Conservation (phyloP, 2,113 vertebrate genomes). For the Xiphophorus hellerii region DNA sequence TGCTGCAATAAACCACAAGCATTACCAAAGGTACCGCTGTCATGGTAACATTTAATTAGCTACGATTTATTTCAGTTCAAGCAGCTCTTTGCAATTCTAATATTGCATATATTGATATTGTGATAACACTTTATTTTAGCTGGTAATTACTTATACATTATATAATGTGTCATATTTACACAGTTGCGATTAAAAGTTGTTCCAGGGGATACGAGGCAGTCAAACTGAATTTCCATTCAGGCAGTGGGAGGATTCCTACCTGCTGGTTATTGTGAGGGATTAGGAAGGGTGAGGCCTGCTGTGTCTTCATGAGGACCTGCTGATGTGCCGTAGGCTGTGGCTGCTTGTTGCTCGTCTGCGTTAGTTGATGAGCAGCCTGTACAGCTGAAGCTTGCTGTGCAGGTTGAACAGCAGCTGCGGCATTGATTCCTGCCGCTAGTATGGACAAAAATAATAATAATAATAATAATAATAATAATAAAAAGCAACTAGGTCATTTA, state of each 20-base stretch:
- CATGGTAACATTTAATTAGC: no score
- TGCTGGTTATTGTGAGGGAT: slow-evolving; percentile 82
- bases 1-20: no score
- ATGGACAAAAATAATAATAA: not conserved
- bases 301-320: slow-evolving; percentile 90
- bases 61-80: no score
- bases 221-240: not conserved
- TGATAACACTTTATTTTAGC: no score
- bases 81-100: no score
- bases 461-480: no score
- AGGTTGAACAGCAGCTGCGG: slow-evolving; percentile 70
- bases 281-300: slow-evolving; percentile 62
- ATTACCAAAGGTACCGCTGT: no score
- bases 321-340: slow-evolving; percentile 88
- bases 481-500: not conserved
- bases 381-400: slow-evolving; percentile 70
- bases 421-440: slow-evolving; percentile 57
- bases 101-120: no score
- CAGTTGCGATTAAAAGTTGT: no score
- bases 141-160: no score
- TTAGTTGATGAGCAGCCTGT: slow-evolving; percentile 70
- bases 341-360: slow-evolving; percentile 72
- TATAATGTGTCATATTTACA: no score
- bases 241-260: slow-evolving; percentile 61
- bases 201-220: not conserved